Evolutionary conservation across 2,797 vertebrate species (phyloP).

Genomic region (Gambusia yucatana): DNA sequence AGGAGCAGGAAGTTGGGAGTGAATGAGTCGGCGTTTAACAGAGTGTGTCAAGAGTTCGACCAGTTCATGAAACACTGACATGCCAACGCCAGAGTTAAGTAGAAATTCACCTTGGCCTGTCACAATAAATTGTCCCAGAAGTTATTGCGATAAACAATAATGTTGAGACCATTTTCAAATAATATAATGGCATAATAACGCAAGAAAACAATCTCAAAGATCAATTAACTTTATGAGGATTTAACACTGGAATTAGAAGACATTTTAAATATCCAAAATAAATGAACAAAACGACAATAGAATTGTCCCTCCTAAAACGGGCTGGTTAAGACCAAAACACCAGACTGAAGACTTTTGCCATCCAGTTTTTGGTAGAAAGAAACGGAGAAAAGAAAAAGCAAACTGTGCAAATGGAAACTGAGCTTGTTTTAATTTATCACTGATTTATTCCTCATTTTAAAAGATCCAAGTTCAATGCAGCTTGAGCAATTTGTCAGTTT

Average conservation of each 20-base stretch:
- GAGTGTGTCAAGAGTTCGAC: not conserved
- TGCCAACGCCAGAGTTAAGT: no score
- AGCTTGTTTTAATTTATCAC: not conserved
- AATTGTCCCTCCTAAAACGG: not conserved
- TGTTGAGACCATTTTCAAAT: no score
- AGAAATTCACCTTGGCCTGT: not conserved
- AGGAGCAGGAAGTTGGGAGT: not conserved
- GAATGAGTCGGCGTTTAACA: constrained; percentile 21
- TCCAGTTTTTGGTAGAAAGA: no score
- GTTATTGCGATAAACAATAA: no score
- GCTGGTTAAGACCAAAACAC: no score
- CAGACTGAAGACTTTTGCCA: no score
- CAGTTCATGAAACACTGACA: not conserved
- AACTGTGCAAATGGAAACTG: not conserved
- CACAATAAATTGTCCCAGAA: not conserved
- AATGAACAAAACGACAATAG: not conserved
- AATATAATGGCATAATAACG: no score
- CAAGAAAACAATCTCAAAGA: not conserved
- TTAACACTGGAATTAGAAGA: no score
- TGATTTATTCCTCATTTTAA: not conserved
- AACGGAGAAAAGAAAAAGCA: not conserved
- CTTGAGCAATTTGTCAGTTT: not conserved
- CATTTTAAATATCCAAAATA: no score
- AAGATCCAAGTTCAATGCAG: not conserved
- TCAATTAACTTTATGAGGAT: no score